phyloP scores from a whole-genome alignment of 2,888 invertebrate species.

The Coenonympha glycerion region DNA sequence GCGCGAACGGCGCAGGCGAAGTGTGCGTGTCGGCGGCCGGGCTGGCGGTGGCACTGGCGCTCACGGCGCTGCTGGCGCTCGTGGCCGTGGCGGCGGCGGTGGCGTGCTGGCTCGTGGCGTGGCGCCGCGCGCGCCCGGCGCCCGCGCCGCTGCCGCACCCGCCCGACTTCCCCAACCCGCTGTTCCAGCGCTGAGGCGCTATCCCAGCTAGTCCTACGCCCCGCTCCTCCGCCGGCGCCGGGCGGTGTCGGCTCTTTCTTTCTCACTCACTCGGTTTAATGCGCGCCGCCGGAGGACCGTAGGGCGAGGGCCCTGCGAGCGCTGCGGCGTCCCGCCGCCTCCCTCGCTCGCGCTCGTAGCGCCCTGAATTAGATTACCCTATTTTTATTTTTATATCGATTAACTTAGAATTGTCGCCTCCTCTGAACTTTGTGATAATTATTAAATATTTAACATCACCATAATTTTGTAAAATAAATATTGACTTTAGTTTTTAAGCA shows the following conservation, averaged over 20 bases:
- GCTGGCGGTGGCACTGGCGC: slow-evolving; percentile 92
- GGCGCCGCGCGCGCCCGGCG: slow-evolving; percentile 89
- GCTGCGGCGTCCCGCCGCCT: slow-evolving; percentile 35
- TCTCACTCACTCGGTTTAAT: slow-evolving; percentile 58
- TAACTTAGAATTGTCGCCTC: slow-evolving; percentile 69
- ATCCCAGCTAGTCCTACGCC: slow-evolving; percentile 57
- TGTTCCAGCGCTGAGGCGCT: slow-evolving; percentile 78
- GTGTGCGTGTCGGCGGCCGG: slow-evolving; percentile 96
- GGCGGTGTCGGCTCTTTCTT: slow-evolving; percentile 68
- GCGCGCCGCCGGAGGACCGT: slow-evolving; percentile 72
- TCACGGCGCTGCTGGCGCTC: slow-evolving; percentile 92
- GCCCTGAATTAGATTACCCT: slow-evolving; percentile 52
- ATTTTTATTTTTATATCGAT: slow-evolving; percentile 46
- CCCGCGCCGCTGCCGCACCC: slow-evolving; percentile 95
- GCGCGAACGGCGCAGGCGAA: slow-evolving; percentile 78
- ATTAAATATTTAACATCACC: slow-evolving; percentile 70
- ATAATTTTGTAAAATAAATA: slow-evolving; percentile 68
- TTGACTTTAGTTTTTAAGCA: slow-evolving; percentile 49
- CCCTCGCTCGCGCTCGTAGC: slow-evolving; percentile 64
- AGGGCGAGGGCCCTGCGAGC: slow-evolving; percentile 66
- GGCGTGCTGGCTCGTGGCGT: slow-evolving; percentile 96
- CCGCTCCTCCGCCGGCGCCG: slow-evolving; percentile 74
- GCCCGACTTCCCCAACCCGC: slow-evolving; percentile 95
- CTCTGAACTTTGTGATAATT: slow-evolving; percentile 75
- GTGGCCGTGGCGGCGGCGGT: slow-evolving; percentile 96